Percentiles rank a stretch among this genome's conserved stretches.
Conservation (phyloP, 2,113 vertebrate genomes). For the Hystrix brachyura region DNA sequence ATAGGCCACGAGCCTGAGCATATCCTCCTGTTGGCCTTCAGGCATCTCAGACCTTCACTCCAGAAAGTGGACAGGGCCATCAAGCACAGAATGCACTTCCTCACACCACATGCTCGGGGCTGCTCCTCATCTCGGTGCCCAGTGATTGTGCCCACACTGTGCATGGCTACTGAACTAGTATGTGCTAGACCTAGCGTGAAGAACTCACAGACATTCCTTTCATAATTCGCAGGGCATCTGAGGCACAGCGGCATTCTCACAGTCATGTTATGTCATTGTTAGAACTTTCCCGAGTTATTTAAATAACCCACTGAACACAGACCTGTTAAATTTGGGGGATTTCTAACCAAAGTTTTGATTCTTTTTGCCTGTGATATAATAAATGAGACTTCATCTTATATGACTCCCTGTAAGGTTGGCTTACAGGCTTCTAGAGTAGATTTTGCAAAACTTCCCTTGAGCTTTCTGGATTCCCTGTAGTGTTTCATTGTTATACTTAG, state of each 20-base stretch:
- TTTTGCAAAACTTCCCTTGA: conserved; percentile 33
- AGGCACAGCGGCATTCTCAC: neutral
- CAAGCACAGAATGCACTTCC: neutral
- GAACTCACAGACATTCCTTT: conserved; percentile 31
- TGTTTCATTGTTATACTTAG: neutral
- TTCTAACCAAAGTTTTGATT: neutral
- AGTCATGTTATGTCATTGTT: neutral
- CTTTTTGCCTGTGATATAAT: neutral
- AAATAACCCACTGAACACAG: neutral
- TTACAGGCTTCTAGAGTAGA: neutral
- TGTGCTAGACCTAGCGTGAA: neutral
- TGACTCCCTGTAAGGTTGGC: neutral
- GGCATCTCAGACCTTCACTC: neutral
- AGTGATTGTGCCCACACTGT: neutral
- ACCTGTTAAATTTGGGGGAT: neutral
- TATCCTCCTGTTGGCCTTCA: neutral
- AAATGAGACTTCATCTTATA: neutral
- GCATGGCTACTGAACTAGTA: neutral
- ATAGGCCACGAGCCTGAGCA: neutral
- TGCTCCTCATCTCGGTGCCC: neutral
- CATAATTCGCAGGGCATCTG: neutral
- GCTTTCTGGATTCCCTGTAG: neutral
- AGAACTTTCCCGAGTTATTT: conserved; percentile 15
- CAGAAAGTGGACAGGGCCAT: neutral
- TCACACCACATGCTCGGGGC: rapidly evolving